phyloP scores from a whole-genome alignment of 2,888 invertebrate species.

The Ligdia adustata region DNA sequence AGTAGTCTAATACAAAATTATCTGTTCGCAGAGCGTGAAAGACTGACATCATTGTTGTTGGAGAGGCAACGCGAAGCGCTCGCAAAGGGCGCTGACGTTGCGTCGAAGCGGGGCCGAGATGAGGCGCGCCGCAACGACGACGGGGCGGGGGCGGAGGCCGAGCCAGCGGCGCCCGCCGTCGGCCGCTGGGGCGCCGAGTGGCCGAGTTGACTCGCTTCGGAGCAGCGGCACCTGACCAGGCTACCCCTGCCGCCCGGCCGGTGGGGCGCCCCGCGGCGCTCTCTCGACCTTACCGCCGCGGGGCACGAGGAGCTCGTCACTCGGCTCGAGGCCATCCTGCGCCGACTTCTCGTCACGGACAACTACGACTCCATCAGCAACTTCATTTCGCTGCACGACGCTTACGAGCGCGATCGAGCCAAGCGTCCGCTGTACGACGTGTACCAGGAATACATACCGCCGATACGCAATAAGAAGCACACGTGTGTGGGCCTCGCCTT shows the following conservation, averaged over 20 bases:
- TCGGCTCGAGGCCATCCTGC: constrained; percentile 90
- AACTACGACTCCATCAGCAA: constrained; percentile 96
- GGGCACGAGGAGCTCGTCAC: constrained; percentile 92
- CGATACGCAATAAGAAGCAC: constrained; percentile 90
- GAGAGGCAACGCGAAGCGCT: constrained; percentile 86
- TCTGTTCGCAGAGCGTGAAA: constrained; percentile 88
- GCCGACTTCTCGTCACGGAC: constrained; percentile 91
- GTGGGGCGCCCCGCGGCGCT: constrained; percentile 51
- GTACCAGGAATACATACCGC: constrained; percentile 90
- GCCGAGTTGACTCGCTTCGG: constrained; percentile 97
- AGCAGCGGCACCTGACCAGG: constrained; percentile 60
- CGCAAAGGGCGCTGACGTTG: constrained; percentile 81
- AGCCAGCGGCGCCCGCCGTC: constrained; percentile 89
- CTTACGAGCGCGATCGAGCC: constrained; percentile 85
- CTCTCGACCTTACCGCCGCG: constrained; percentile 57
- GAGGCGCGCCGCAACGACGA: constrained; percentile 47
- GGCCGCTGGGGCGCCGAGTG: constrained; percentile 97
- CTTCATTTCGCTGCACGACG: constrained; percentile 88
- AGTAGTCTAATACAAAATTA: too few species aligned
- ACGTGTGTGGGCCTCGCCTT: constrained; percentile 93
- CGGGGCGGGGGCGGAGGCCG: constrained; percentile 70
- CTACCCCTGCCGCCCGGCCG: constrained; percentile 53
- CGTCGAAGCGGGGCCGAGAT: constrained; percentile 52
- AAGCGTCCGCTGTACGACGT: constrained; percentile 86
- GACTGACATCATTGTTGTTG: constrained; percentile 85